Percentiles rank a stretch among this genome's conserved stretches.
Evolutionary conservation across 2,113 vertebrate genomes (phyloP).

Genomic region (Myotis davidii): DNA sequence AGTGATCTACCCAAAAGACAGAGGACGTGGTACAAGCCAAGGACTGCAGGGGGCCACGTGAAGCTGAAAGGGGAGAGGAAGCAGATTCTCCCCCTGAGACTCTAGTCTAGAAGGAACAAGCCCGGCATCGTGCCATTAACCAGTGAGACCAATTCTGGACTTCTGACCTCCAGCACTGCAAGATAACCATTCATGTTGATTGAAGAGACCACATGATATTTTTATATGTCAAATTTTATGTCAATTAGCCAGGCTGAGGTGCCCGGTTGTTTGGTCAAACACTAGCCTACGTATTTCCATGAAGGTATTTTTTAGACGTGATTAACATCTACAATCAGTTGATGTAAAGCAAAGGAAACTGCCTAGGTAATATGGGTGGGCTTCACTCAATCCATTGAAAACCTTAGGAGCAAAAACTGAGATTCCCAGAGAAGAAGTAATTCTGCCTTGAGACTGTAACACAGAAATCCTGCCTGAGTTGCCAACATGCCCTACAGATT

Average conservation of each 20-base stretch:
- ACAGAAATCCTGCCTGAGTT: not conserved
- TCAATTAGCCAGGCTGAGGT: not conserved
- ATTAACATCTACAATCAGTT: not conserved
- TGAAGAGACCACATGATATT: not conserved
- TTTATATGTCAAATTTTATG: not conserved
- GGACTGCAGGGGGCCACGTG: rapidly evolving
- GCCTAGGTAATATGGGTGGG: not conserved
- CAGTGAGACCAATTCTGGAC: not conserved
- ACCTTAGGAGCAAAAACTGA: not conserved
- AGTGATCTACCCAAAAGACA: not conserved
- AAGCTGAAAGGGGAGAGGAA: not conserved
- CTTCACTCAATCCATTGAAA: not conserved
- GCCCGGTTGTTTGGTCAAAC: not conserved
- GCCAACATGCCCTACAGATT: not conserved
- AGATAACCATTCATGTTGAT: not conserved
- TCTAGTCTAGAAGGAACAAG: not conserved
- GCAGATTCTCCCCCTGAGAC: not conserved
- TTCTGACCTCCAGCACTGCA: not conserved
- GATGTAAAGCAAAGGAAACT: not conserved
- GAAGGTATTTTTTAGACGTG: not conserved
- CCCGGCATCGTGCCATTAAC: not conserved
- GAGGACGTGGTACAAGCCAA: not conserved
- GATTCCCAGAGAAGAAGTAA: not conserved
- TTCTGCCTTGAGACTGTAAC: not conserved
- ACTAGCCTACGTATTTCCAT: not conserved